Base-by-base conservation (phyloP, 2,888 invertebrate genomes). In the Luffia ferchaultella region DNA sequence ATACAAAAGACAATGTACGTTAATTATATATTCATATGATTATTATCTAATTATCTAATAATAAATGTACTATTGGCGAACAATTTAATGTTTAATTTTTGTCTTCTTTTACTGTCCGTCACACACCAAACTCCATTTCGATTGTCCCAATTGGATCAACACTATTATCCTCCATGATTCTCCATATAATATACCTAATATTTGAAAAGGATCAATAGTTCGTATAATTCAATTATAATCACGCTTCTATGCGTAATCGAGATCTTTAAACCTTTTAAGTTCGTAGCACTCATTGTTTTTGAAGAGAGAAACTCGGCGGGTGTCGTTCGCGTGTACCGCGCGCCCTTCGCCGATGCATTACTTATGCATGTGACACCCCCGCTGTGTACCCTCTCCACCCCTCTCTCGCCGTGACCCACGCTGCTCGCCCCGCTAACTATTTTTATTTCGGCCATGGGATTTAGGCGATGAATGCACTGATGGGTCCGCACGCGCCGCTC, bases 271-370 rank as follows among this genome's bases (percentile, higher is more conserved):
- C 30, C 12, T 30, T 3, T 12, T 3, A 12, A 3, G 30, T 30
- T 12, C 30, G 12, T 12, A 12, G 30, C 5, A 30, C 5, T 30
- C 30, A 30, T 30, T 30, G 30, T 30, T 30, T 30, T 12, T 12
- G 30, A 30, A 12, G 30, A 30, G 30, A 3, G 30, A 30, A 30
- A 12, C 30, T 12, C 5, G 12, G 30, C 30, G 30, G 3, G 30
- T 12, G 30, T 12, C 30, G 65, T 70, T 79, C 73, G 79, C 79
- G 82, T 79, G 80, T 69, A 72, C 68, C 65, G 64, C 60, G 61
- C 73, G 73, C 76, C 77, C 78, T 77, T 73, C 75, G 67, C 67
- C 65, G 61, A 60, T 74, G 76, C 75, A 80, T 80, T 79, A 82
- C 76, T 80, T 78, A 82, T 83, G 79, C 74, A 83, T 80, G 74